phyloP scores from a whole-genome alignment of 2,797 vertebrate species.

The Smutsia gigantea region DNA sequence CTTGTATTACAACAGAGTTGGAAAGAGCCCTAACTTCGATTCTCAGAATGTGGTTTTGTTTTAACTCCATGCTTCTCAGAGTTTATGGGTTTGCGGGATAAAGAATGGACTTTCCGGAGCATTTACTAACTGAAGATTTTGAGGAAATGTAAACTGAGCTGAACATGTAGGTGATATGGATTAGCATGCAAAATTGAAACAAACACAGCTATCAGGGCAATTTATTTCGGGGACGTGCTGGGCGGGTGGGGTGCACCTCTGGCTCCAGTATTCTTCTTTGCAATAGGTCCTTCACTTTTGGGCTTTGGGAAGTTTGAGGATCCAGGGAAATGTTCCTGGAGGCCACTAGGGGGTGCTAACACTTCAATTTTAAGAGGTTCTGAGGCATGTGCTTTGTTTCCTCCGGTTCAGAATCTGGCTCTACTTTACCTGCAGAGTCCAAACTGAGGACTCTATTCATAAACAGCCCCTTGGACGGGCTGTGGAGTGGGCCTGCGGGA shows the following conservation, averaged over 20 bases:
- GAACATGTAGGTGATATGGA: not conserved
- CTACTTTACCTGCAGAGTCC: not conserved
- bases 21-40: not conserved
- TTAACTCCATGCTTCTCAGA: not conserved
- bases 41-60: not conserved
- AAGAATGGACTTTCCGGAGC: not conserved
- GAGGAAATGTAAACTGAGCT: not conserved
- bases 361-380: constrained; percentile 9
- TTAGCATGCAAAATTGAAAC: not conserved
- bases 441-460: not conserved
- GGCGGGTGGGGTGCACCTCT: not conserved
- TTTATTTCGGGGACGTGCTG: not conserved
- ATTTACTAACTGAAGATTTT: not conserved
- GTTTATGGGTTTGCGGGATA: not conserved
- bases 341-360: constrained; percentile 58
- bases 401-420: not conserved
- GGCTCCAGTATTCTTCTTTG: not conserved
- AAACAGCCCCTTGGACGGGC: not conserved
- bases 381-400: accelerated
- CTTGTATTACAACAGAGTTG: not conserved
- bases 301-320: not conserved
- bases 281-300: not conserved
- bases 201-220: not conserved
- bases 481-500: accelerated
- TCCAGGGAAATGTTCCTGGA: not conserved